Base-by-base conservation (phyloP, 2,113 vertebrate species). In the Ascaphus truei region DNA sequence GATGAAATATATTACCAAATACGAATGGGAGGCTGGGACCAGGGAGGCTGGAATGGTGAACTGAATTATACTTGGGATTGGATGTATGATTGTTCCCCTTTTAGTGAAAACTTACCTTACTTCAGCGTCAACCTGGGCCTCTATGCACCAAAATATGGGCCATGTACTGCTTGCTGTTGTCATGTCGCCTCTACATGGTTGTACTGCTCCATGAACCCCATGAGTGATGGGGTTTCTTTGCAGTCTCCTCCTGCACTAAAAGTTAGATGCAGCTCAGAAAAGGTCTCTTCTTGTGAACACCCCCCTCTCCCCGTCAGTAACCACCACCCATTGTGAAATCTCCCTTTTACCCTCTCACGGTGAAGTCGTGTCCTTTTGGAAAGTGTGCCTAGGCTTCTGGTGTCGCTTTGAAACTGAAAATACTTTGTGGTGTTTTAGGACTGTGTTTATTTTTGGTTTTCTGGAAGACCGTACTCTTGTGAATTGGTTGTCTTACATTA, bases 351-450 rank as follows among this genome's bases (percentile, higher is more conserved):
- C 56, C 20, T 5, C n/a, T n/a, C n/a, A n/a, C 45, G 29, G 53
- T 68, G 30, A 59, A 58, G 39, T 51, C 51, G 55, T 60, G 66
- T 45, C 56, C 50, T 22, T 69, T 25, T 69, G 29, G 41, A 60
- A 60, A 60, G 55, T 60, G 55, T 69, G 56, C 55, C 60, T 59
- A 59, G 56, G 66, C 56, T 69, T 59, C 66, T 39, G 55, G 56
- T 69, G 66, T 69, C 56, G 30, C 60, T 60, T 39, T 60, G 53
- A 69, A 69, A 60, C 39, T 27, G 37, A 62, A n/a, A 30, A 41
- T 53, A 65, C 18, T 55, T 65, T 34, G 50, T 25, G 30, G 31
- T 69, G 55, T 60, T 60, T 26, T 59, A 60, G 26, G 66, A 51
- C 55, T 39, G 41, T 60, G 66, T 36, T 47, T 50, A 50, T 16